Conservation (phyloP, 1,140 invertebrate species). For the Plectrocnemia conspersa region DNA sequence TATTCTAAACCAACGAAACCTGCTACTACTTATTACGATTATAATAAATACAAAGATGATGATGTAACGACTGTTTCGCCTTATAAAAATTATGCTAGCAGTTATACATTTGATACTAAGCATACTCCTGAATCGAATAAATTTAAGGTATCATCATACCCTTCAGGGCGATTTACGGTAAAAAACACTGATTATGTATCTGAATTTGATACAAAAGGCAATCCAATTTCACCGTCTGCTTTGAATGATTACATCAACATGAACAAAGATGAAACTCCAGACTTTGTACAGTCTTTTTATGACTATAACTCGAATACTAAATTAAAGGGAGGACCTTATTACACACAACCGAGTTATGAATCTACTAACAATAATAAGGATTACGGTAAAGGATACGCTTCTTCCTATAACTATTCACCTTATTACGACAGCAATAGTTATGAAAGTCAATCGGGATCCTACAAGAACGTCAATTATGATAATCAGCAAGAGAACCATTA, state of each 20-base stretch:
- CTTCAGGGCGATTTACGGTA: conserved; percentile 7
- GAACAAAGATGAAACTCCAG: conserved; percentile 8
- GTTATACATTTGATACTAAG: conserved; percentile 24
- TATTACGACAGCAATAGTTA: too few species aligned
- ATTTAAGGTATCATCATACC: conserved; percentile 6
- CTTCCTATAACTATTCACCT: conserved; percentile 3
- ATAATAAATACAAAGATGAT: too few species aligned
- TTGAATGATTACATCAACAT: not conserved
- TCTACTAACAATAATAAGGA: conserved; percentile 2
- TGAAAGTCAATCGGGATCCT: too few species aligned
- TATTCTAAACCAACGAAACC: too few species aligned
- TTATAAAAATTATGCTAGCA: conserved; percentile 23
- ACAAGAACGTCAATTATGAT: too few species aligned
- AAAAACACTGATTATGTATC: conserved; percentile 25
- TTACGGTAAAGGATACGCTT: not conserved
- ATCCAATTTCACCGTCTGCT: conserved; percentile 14
- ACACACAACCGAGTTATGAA: not conserved
- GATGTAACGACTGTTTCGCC: too few species aligned
- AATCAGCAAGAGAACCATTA: too few species aligned
- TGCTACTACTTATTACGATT: too few species aligned
- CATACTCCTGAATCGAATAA: conserved; percentile 8
- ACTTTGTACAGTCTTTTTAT: conserved; percentile 20
- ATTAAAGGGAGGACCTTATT: conserved; percentile 2
- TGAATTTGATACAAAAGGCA: conserved; percentile 25
- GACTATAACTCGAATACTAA: conserved; percentile 6